phyloP scores from a whole-genome alignment of 2,113 vertebrate species.

The Chascanopsetta lugubris region DNA sequence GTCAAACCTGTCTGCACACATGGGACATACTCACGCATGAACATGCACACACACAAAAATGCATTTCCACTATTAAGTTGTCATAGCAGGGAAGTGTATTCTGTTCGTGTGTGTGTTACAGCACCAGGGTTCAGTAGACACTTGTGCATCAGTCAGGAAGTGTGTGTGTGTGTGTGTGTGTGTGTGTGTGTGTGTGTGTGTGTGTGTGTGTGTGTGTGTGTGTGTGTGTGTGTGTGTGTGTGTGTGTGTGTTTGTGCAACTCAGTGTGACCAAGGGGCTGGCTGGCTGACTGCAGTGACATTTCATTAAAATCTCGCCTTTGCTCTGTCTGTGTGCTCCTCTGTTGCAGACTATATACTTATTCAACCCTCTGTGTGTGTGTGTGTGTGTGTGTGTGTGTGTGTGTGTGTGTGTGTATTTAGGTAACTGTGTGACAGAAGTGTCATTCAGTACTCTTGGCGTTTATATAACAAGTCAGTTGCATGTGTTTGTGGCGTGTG shows the following conservation, averaged over 20 bases:
- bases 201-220: conserved; percentile 6
- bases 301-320: conserved; percentile 75
- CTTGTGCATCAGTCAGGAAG: conserved; percentile 51
- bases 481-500: conserved; percentile 23
- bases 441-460: conserved; percentile 41
- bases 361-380: conserved; percentile 29
- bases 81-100: conserved; percentile 23
- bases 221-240: conserved; percentile 23
- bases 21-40: too few relatives aligned
- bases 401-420: too few relatives aligned
- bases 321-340: conserved; percentile 55
- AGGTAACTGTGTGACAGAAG: conserved; percentile 14
- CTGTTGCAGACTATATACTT: conserved; percentile 63
- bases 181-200: background rate
- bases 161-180: conserved; percentile 12
- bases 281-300: conserved; percentile 71
- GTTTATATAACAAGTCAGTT: conserved; percentile 25
- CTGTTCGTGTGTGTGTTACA: conserved; percentile 28
- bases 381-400: conserved; percentile 9
- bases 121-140: conserved; percentile 51
- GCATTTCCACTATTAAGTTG: background rate
- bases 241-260: conserved; percentile 51
- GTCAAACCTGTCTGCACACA: too few relatives aligned
- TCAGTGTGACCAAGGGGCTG: conserved; percentile 67
- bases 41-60: background rate